Conservation (phyloP, 2,888 invertebrate genomes). For the Drosophila greeni region DNA sequence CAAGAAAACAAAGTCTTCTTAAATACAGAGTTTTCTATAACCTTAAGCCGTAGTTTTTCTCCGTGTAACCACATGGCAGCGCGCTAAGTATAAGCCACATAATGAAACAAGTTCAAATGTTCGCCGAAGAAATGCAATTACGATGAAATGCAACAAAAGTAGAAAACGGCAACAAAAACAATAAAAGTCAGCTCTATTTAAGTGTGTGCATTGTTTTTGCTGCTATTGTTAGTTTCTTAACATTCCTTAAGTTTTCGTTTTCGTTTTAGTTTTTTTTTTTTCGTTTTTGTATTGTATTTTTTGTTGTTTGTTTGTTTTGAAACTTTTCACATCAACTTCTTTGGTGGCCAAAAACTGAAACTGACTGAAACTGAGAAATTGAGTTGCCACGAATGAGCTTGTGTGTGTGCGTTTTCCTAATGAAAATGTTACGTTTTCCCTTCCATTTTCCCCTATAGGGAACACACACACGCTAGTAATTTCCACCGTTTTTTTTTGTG, state of each 20-base stretch:
- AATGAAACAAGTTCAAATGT: slow-evolving; percentile 68
- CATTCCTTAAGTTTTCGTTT: slow-evolving; percentile 33
- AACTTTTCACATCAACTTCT: slow-evolving; percentile 69
- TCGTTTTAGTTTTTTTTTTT: slow-evolving; percentile 4
- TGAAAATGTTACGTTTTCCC: slow-evolving; percentile 61
- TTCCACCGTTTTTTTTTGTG: slow-evolving; percentile 18
- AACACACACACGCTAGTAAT: slow-evolving; percentile 21
- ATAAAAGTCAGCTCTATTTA: slow-evolving; percentile 56
- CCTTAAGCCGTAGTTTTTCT: not conserved
- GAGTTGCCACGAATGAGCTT: slow-evolving; percentile 36
- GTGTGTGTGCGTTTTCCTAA: slow-evolving; percentile 43
- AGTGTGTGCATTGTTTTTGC: slow-evolving; percentile 57
- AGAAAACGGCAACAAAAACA: slow-evolving; percentile 40
- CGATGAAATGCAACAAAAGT: slow-evolving; percentile 55
- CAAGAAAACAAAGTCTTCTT: not conserved
- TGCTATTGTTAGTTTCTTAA: slow-evolving; percentile 33
- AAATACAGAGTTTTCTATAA: not conserved
- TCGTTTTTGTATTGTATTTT: slow-evolving; percentile 14
- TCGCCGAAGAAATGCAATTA: slow-evolving; percentile 74
- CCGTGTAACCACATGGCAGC: slow-evolving; percentile 28
- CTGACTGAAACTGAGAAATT: slow-evolving; percentile 43
- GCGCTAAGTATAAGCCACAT: slow-evolving; percentile 57
- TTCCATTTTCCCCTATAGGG: slow-evolving; percentile 16
- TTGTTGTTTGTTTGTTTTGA: slow-evolving; percentile 42
- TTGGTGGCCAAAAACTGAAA: slow-evolving; percentile 50